A percentile compares a stretch with the other conserved stretches of the same genome.
These are phyloP conservation scores for Drosophila vallismaia DNA, from an alignment of 2,888 invertebrate species.

Conservation along the genomic window DNA sequence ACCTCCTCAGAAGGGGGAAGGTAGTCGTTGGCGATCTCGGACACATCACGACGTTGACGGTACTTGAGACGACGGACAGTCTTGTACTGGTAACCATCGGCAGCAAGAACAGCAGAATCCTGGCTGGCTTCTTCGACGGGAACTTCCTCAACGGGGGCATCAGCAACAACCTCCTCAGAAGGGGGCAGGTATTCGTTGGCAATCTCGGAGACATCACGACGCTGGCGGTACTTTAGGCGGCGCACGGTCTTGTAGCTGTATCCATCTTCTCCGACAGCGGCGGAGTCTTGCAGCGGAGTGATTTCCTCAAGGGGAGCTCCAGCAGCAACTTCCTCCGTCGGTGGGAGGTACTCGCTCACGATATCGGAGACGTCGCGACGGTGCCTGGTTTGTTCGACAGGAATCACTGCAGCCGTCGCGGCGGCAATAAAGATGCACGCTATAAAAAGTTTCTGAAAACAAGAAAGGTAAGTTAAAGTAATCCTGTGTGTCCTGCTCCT, in stretches of 20 bases:
- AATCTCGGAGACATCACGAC: conserved; percentile 76
- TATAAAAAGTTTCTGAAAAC: conserved; percentile 69
- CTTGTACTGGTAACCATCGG: conserved; percentile 51
- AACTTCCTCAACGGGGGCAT: conserved; percentile 30
- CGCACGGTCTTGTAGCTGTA: conserved; percentile 78
- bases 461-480: neutral
- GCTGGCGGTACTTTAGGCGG: conserved; percentile 70
- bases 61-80: conserved; percentile 49
- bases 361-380: conserved; percentile 76
- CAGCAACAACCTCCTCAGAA: conserved; percentile 48
- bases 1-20: conserved; percentile 34
- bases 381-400: conserved; percentile 77
- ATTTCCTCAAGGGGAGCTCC: conserved; percentile 37
- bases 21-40: conserved; percentile 44
- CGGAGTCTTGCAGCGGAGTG: conserved; percentile 55
- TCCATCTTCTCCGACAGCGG: conserved; percentile 67
- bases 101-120: conserved; percentile 51
- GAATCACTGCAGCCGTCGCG: conserved; percentile 79
- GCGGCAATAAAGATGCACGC: conserved; percentile 73
- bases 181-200: conserved; percentile 69
- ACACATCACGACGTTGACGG: conserved; percentile 48
- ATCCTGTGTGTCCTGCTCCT: conserved; percentile 25
- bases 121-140: conserved; percentile 47
- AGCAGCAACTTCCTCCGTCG: conserved; percentile 54
- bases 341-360: conserved; percentile 72